phyloP scores from a whole-genome alignment of 2,113 vertebrate genomes.

The Corythoichthys haematopterus region DNA sequence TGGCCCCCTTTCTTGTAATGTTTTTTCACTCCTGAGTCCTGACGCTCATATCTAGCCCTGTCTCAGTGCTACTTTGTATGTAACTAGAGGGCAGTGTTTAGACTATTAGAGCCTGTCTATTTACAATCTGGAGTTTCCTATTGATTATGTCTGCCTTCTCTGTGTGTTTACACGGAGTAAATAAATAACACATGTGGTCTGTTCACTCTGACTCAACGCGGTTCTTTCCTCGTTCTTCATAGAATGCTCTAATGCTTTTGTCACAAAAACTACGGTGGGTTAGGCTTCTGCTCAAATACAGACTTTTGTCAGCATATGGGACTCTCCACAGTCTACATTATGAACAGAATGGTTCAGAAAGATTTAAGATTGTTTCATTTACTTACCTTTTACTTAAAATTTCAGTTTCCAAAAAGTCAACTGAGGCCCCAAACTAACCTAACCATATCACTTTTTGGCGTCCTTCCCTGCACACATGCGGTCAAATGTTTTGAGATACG shows the following conservation, averaged over 20 bases:
- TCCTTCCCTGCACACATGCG: background rate
- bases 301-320: slow-evolving; percentile 18
- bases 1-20: slow-evolving; percentile 34
- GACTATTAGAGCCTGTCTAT: slow-evolving; percentile 89
- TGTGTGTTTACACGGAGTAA: slow-evolving; percentile 89
- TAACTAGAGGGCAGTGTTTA: slow-evolving; percentile 86
- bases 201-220: slow-evolving; percentile 45
- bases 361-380: background rate
- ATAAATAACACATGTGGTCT: slow-evolving; percentile 95
- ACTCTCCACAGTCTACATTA: background rate
- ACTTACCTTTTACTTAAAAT: background rate
- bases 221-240: slow-evolving; percentile 2
- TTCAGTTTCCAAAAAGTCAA: background rate
- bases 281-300: slow-evolving; percentile 17
- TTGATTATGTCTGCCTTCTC: slow-evolving; percentile 94
- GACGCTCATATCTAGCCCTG: slow-evolving; percentile 29
- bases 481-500: too few species aligned
- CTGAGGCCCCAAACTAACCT: background rate
- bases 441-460: background rate
- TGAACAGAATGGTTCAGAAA: background rate
- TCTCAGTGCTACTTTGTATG: slow-evolving; percentile 71
- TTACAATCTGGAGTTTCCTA: slow-evolving; percentile 92
- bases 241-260: slow-evolving; percentile 27
- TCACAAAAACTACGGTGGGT: slow-evolving; percentile 7
- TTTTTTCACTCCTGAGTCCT: slow-evolving; percentile 15